These are phyloP conservation scores for Erithacus rubecula DNA, from an alignment of 2,797 vertebrate species.

Conservation along the genomic window DNA sequence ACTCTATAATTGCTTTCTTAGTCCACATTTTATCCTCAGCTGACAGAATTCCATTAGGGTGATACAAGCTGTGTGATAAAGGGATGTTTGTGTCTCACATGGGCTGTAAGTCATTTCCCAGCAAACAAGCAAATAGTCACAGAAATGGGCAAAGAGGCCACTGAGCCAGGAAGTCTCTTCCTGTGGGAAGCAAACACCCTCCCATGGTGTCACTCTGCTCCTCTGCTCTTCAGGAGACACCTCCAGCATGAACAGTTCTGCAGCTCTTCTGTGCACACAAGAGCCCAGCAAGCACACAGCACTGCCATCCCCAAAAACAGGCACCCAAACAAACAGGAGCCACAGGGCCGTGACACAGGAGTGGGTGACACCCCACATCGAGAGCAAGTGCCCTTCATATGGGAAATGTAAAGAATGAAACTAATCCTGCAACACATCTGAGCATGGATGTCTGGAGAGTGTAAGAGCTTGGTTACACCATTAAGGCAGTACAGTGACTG, in stretches of 20 bases:
- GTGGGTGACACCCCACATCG: not conserved
- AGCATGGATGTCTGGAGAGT: accelerated
- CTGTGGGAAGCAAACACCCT: not conserved
- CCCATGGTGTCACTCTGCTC: not conserved
- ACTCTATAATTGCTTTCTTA: constrained; percentile 53
- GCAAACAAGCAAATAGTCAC: constrained; percentile 51
- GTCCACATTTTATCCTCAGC: constrained; percentile 46
- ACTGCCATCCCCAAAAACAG: not conserved
- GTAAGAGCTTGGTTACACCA: not conserved
- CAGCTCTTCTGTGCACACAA: not conserved
- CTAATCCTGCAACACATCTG: not conserved
- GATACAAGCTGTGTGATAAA: constrained; percentile 63
- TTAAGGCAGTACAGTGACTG: not conserved
- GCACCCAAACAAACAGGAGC: not conserved
- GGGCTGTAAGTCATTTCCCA: constrained; percentile 53
- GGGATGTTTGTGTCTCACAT: constrained; percentile 59
- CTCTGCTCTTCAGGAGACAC: not conserved
- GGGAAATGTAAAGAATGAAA: not conserved
- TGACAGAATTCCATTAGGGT: constrained; percentile 69
- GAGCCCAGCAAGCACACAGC: not conserved
- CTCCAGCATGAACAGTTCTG: not conserved
- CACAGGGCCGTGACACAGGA: not conserved
- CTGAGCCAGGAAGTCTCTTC: not conserved
- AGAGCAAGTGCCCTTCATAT: accelerated
- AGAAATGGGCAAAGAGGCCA: constrained; percentile 17